Percentiles rank a stretch among this genome's conserved stretches.
Evolutionary conservation across 1,140 invertebrate genomes (phyloP).

Genomic region (Dreissena polymorpha): DNA sequence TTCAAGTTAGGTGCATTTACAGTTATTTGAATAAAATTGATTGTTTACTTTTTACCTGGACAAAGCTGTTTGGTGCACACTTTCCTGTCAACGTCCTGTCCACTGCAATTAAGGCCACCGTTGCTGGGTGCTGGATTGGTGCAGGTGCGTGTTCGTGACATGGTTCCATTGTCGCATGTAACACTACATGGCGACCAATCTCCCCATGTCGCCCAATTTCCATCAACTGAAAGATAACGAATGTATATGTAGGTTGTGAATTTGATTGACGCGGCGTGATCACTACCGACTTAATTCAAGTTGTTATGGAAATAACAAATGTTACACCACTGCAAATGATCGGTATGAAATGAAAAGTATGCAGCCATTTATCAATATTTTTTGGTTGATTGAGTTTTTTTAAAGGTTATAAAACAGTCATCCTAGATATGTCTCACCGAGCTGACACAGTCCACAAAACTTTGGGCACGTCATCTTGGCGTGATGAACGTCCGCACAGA

Average conservation of each 20-base stretch:
- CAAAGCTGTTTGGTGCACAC: slow-evolving; percentile 50
- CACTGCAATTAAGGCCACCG: slow-evolving; percentile 67
- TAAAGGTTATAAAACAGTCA: too few species aligned
- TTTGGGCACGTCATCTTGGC: slow-evolving; percentile 10
- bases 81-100: slow-evolving; percentile 47
- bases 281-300: too few species aligned
- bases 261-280: too few species aligned
- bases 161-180: slow-evolving; percentile 61
- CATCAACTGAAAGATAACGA: slow-evolving; percentile 61
- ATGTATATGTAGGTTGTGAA: too few species aligned
- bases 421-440: not conserved
- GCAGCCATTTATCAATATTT: too few species aligned
- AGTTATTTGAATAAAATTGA: too few species aligned
- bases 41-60: slow-evolving; percentile 26
- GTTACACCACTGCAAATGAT: too few species aligned
- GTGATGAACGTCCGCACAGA: slow-evolving; percentile 4
- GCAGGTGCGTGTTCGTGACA: slow-evolving; percentile 60
- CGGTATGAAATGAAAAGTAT: too few species aligned
- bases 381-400: too few species aligned
- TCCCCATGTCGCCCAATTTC: slow-evolving; percentile 65
- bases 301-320: too few species aligned
- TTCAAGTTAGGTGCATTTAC: too few species aligned
- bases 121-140: slow-evolving; percentile 67
- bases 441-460: slow-evolving; percentile 4
- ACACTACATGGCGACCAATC: slow-evolving; percentile 62